These are phyloP conservation scores for Drosophila seguyi DNA, from an alignment of 1,140 invertebrate species.

Conservation along the genomic window DNA sequence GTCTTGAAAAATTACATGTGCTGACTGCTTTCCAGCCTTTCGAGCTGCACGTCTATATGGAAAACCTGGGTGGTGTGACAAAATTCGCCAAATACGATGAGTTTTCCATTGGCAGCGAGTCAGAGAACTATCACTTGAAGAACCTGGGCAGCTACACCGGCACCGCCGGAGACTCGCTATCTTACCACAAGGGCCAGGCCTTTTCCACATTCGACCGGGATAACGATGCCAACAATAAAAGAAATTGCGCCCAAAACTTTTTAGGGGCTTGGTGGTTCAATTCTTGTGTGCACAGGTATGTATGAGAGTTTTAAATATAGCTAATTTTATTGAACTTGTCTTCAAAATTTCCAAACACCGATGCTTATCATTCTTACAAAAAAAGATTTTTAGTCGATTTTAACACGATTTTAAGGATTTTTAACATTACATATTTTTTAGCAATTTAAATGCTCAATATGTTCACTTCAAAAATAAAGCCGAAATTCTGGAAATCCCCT, in stretches of 20 bases:
- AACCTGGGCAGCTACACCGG: conserved; percentile 24
- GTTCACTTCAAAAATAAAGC: neutral
- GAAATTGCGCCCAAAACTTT: conserved; percentile 25
- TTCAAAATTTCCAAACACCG: too few relatives aligned
- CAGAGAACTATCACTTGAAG: conserved; percentile 16
- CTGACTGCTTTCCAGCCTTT: conserved; percentile 16
- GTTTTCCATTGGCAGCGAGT: conserved; percentile 34
- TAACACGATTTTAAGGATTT: too few relatives aligned
- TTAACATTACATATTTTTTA: neutral
- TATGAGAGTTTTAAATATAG: neutral
- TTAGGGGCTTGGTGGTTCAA: conserved; percentile 46
- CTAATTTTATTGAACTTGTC: neutral
- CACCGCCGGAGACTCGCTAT: conserved; percentile 37
- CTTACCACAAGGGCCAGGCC: conserved; percentile 4
- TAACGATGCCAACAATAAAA: neutral
- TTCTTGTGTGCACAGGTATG: neutral
- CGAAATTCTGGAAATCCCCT: neutral
- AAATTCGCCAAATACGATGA: conserved; percentile 45
- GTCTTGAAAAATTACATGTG: conserved; percentile 86
- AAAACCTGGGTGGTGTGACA: neutral
- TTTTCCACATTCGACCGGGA: conserved; percentile 48
- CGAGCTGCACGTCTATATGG: conserved; percentile 41
- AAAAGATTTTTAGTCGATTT: too few relatives aligned
- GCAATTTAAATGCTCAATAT: conserved; percentile 32
- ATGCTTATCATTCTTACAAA: too few relatives aligned